Evolutionary conservation across 1,140 invertebrate species (phyloP).

Genomic region (Drepana arcuata): DNA sequence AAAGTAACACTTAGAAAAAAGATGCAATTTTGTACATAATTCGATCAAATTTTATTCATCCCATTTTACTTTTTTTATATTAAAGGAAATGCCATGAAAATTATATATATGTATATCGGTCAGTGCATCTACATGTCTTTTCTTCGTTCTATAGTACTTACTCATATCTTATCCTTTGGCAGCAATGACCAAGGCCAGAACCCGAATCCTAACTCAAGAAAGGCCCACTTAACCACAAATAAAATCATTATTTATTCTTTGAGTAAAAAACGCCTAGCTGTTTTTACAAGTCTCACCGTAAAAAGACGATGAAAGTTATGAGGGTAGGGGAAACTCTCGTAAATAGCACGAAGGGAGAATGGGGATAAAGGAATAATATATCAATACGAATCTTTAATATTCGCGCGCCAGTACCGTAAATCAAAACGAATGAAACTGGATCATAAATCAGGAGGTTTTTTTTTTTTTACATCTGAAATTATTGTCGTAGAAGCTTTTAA

Average conservation of each 20-base stretch:
- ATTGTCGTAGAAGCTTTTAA: too few species aligned
- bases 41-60: too few species aligned
- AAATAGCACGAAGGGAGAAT: constrained; percentile 65
- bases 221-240: too few species aligned
- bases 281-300: constrained; percentile 56
- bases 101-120: too few species aligned
- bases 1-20: neutral
- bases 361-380: constrained; percentile 70
- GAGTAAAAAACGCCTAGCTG: constrained; percentile 28
- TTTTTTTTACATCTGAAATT: constrained; percentile 37
- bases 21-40: too few species aligned
- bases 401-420: constrained; percentile 61
- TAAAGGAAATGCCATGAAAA: too few species aligned
- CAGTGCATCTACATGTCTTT: too few species aligned
- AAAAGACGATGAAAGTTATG: constrained; percentile 66
- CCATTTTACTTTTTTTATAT: too few species aligned
- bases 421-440: constrained; percentile 63
- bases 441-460: constrained; percentile 54
- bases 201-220: too few species aligned
- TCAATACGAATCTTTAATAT: constrained; percentile 71
- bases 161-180: too few species aligned
- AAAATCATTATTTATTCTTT: constrained; percentile 46
- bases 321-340: constrained; percentile 56
- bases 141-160: too few species aligned
- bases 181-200: too few species aligned